phyloP scores from a whole-genome alignment of 2,888 invertebrate genomes.

The Zaprionus bogoriensis region DNA sequence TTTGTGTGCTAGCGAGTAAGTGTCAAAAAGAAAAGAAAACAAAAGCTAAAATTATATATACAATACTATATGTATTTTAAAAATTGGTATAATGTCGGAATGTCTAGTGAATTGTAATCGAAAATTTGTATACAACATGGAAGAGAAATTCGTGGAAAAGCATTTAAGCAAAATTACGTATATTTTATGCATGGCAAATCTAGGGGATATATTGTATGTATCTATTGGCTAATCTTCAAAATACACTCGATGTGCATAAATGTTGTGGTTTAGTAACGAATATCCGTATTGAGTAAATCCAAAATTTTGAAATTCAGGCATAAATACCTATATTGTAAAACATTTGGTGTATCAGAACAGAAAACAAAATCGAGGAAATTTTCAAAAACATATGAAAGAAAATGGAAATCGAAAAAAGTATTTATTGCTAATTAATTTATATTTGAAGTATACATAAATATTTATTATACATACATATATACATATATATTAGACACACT shows the following conservation, averaged over 20 bases:
- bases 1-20: conserved; percentile 82
- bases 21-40: conserved; percentile 67
- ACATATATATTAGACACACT: conserved; percentile 82
- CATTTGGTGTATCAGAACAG: conserved; percentile 48
- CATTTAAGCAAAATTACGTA: conserved; percentile 46
- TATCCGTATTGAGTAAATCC: conserved; percentile 27
- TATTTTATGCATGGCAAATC: conserved; percentile 45
- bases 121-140: conserved; percentile 31
- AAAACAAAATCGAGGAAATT: conserved; percentile 30
- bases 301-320: conserved; percentile 40
- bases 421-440: conserved; percentile 79
- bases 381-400: conserved; percentile 15
- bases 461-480: conserved; percentile 74
- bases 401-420: conserved; percentile 63
- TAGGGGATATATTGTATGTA: conserved; percentile 22
- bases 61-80: conserved; percentile 50
- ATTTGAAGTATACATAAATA: conserved; percentile 77
- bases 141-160: conserved; percentile 41
- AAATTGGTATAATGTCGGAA: conserved; percentile 59
- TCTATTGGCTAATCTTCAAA: conserved; percentile 64
- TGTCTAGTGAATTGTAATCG: conserved; percentile 66
- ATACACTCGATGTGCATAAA: conserved; percentile 68
- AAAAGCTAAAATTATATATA: conserved; percentile 53
- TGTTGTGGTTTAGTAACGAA: conserved; percentile 67
- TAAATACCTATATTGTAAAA: conserved; percentile 21